These are phyloP conservation scores for Eospalax fontanierii DNA, from an alignment of 2,797 vertebrate genomes.

Conservation along the genomic window DNA sequence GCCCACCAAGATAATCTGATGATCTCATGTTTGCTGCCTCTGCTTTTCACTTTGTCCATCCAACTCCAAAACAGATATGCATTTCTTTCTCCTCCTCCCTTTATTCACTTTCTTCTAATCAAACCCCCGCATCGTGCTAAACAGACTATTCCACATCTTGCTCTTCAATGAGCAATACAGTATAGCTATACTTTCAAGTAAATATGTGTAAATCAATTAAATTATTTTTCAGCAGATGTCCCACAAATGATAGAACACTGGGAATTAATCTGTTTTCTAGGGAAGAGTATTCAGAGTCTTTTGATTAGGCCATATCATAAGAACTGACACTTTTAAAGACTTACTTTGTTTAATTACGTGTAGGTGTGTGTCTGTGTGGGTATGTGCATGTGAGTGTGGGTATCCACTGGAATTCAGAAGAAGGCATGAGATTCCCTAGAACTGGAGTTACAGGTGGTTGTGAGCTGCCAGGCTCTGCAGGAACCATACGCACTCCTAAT, in stretches of 20 bases:
- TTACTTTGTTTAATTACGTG: neutral
- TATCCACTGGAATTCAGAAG: neutral
- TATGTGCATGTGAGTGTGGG: neutral
- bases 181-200: neutral
- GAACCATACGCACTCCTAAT: neutral
- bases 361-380: neutral
- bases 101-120: constrained; percentile 19
- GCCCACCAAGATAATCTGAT: neutral
- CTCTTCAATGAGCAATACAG: constrained; percentile 8
- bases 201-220: neutral
- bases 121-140: neutral
- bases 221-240: constrained; percentile 25
- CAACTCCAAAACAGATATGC: constrained; percentile 26
- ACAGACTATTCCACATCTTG: constrained; percentile 4
- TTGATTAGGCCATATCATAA: neutral
- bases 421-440: neutral
- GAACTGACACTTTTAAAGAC: constrained; percentile 8
- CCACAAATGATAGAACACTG: neutral
- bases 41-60: neutral
- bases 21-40: neutral
- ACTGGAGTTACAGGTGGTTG: neutral
- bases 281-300: constrained; percentile 10
- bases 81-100: neutral
- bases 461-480: neutral
- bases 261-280: neutral